Conservation (phyloP, 2,888 invertebrate genomes). For the Luperina nickerlii region DNA sequence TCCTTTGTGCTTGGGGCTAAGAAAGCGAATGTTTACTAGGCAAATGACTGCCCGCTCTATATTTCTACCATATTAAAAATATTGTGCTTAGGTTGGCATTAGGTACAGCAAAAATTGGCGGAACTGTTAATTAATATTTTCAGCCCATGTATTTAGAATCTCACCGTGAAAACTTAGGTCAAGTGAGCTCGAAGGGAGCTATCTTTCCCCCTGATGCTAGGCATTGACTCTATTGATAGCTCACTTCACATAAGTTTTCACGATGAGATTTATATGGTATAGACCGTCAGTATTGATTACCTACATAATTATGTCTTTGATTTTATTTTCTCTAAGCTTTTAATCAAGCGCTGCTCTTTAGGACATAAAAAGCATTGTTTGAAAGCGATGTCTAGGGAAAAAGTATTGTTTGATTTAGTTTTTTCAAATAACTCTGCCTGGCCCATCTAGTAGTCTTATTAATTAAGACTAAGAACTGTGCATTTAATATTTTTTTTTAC, state of each 20-base stretch:
- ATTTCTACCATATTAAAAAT: constrained; percentile 76
- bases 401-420: constrained; percentile 18
- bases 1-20: constrained; percentile 78
- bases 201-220: not conserved
- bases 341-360: constrained; percentile 7
- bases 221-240: not conserved
- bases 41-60: constrained; percentile 75
- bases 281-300: not conserved
- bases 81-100: constrained; percentile 69
- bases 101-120: constrained; percentile 68
- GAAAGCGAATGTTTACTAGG: constrained; percentile 76
- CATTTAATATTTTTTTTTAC: constrained; percentile 2
- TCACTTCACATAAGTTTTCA: not conserved
- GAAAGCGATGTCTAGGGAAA: not conserved
- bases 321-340: constrained; percentile 16
- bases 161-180: not conserved
- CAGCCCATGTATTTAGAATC: not conserved
- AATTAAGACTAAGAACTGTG: not conserved
- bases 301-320: not conserved
- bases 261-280: not conserved
- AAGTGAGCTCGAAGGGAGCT: not conserved
- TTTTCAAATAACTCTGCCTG: not conserved
- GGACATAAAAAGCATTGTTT: not conserved
- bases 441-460: not conserved
- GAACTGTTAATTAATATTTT: constrained; percentile 77